phyloP scores from a whole-genome alignment of 2,797 vertebrate genomes.

The Adelosebastes latens region DNA sequence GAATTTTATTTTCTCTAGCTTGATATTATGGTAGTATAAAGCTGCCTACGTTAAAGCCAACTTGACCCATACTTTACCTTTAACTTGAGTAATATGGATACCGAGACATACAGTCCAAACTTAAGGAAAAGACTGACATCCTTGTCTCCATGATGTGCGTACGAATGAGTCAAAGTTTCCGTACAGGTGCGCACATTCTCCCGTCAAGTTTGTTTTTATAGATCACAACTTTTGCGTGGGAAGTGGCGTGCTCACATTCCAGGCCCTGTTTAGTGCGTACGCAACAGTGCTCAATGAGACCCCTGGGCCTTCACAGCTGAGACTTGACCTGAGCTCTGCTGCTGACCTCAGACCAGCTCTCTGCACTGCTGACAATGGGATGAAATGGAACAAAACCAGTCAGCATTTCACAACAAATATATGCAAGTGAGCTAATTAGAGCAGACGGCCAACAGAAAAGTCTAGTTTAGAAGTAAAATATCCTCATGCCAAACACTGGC shows the following conservation, averaged over 20 bases:
- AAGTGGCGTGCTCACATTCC: too few relatives aligned
- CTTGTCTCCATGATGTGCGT: too few relatives aligned
- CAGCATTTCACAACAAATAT: neutral
- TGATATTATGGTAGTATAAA: neutral
- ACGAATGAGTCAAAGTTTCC: too few relatives aligned
- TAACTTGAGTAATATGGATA: neutral
- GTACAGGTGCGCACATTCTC: too few relatives aligned
- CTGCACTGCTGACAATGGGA: neutral
- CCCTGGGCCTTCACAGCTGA: neutral
- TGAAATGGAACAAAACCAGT: neutral
- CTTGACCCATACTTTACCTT: neutral
- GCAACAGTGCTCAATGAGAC: too few relatives aligned
- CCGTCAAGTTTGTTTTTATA: too few relatives aligned
- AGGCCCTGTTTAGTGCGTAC: too few relatives aligned
- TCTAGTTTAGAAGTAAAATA: neutral
- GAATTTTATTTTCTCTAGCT: neutral
- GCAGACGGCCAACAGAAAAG: neutral
- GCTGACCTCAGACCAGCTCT: slow-evolving; percentile 18
- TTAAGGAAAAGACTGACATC: neutral
- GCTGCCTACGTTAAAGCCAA: neutral
- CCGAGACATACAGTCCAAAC: neutral
- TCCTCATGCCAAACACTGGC: neutral
- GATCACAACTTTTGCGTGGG: too few relatives aligned
- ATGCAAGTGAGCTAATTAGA: neutral
- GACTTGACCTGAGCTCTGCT: neutral